phyloP scores from a whole-genome alignment of 2,113 vertebrate genomes.

The Nycticryphes semicollaris region DNA sequence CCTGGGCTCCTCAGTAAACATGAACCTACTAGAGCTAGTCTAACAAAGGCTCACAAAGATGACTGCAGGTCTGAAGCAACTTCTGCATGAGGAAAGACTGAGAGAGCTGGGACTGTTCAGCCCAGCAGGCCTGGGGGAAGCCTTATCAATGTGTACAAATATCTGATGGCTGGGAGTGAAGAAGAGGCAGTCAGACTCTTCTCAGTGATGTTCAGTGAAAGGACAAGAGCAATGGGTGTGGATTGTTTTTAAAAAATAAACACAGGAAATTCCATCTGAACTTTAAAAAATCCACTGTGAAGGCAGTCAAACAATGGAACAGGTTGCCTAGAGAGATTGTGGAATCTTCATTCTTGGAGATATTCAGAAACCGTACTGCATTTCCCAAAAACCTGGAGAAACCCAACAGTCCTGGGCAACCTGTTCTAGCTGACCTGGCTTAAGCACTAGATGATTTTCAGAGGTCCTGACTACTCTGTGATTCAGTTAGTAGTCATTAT shows the following conservation, averaged over 20 bases:
- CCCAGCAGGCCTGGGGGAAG: neutral
- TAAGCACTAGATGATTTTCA: neutral
- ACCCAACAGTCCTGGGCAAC: neutral
- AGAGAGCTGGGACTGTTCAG: neutral
- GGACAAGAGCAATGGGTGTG: neutral
- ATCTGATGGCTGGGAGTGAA: neutral
- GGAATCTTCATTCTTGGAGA: neutral
- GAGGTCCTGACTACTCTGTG: rapidly evolving
- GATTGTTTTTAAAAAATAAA: neutral
- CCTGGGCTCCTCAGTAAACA: neutral
- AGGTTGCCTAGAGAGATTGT: neutral
- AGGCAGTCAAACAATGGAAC: neutral
- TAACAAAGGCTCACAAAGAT: neutral
- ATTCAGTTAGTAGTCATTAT: neutral
- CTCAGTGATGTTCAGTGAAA: neutral
- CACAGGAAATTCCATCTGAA: neutral
- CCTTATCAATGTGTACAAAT: neutral
- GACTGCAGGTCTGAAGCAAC: neutral
- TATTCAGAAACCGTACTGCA: neutral
- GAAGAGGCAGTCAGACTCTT: neutral
- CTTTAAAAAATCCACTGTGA: neutral
- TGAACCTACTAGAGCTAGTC: neutral
- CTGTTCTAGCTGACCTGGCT: neutral
- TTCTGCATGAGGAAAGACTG: neutral
- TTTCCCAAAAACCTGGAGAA: neutral